These are phyloP conservation scores for Pyrocoelia pectoralis DNA, from an alignment of 2,888 invertebrate species.

Conservation along the genomic window DNA sequence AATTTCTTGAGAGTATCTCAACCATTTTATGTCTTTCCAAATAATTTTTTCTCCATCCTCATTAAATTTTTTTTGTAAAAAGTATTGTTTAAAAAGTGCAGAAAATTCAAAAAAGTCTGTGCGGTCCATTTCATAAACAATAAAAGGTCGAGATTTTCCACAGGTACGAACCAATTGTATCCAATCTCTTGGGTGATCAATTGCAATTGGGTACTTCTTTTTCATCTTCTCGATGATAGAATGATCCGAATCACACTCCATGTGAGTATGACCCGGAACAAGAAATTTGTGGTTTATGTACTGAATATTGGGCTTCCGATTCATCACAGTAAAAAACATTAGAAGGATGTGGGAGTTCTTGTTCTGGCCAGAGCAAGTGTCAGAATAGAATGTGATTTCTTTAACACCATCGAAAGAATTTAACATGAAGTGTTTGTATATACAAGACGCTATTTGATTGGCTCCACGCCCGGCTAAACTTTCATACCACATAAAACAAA, in stretches of 20 bases:
- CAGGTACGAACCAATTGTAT: background rate
- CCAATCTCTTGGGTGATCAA: slow-evolving; percentile 13
- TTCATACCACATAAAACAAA: slow-evolving; percentile 8
- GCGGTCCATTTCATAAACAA: background rate
- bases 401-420: background rate
- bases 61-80: too few relatives aligned
- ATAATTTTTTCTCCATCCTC: too few relatives aligned
- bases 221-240: background rate
- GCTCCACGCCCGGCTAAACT: slow-evolving; percentile 4
- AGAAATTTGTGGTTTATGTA: slow-evolving; percentile 1
- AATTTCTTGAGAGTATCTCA: background rate
- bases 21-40: too few relatives aligned
- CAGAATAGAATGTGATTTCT: background rate
- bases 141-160: background rate
- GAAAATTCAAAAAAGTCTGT: background rate
- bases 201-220: background rate
- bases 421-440: background rate
- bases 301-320: background rate
- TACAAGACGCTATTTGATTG: background rate
- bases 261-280: slow-evolving; percentile 7
- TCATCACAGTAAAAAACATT: slow-evolving; percentile 2
- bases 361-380: slow-evolving; percentile 2
- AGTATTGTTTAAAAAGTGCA: too few relatives aligned
- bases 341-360: background rate
- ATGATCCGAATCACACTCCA: slow-evolving; percentile 10